Evolutionary conservation across 2,113 vertebrate species (phyloP).

Genomic region (Oryzias curvinotus): DNA sequence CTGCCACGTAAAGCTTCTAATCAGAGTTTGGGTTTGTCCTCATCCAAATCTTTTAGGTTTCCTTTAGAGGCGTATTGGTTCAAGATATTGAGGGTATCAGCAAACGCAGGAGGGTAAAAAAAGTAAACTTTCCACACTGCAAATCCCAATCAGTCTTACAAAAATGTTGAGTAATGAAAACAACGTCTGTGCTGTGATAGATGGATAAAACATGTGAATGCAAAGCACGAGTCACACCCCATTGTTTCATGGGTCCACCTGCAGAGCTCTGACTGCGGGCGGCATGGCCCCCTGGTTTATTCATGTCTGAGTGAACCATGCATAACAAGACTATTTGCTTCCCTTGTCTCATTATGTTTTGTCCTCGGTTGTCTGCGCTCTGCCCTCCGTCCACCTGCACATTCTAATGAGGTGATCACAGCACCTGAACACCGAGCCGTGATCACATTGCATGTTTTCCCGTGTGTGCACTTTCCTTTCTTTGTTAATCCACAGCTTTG

Average conservation of each 20-base stretch:
- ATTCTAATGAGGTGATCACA: slow-evolving; percentile 65
- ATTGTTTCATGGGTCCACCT: slow-evolving; percentile 27
- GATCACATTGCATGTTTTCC: slow-evolving; percentile 64
- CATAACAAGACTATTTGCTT: slow-evolving; percentile 28
- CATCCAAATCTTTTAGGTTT: slow-evolving; percentile 51
- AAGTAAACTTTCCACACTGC: slow-evolving; percentile 3
- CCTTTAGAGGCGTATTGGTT: slow-evolving; percentile 30
- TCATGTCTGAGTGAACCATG: slow-evolving; percentile 27
- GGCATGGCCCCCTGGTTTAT: slow-evolving; percentile 14
- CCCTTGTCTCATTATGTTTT: slow-evolving; percentile 27
- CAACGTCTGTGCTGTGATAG: neutral
- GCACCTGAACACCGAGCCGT: slow-evolving; percentile 43
- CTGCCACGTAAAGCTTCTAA: slow-evolving; percentile 24
- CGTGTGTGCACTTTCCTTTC: slow-evolving; percentile 74
- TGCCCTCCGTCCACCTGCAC: slow-evolving; percentile 67
- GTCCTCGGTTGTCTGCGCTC: slow-evolving; percentile 36
- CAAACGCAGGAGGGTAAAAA: neutral
- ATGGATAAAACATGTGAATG: neutral
- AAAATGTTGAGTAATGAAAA: slow-evolving; percentile 6
- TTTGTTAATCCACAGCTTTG: slow-evolving; percentile 65
- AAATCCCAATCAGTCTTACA: neutral
- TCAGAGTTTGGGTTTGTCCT: slow-evolving; percentile 25
- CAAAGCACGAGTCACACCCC: neutral
- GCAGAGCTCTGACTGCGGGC: neutral
- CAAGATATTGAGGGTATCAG: slow-evolving; percentile 27